phyloP scores from a whole-genome alignment of 2,113 vertebrate species.

The Otocyon megalotis region DNA sequence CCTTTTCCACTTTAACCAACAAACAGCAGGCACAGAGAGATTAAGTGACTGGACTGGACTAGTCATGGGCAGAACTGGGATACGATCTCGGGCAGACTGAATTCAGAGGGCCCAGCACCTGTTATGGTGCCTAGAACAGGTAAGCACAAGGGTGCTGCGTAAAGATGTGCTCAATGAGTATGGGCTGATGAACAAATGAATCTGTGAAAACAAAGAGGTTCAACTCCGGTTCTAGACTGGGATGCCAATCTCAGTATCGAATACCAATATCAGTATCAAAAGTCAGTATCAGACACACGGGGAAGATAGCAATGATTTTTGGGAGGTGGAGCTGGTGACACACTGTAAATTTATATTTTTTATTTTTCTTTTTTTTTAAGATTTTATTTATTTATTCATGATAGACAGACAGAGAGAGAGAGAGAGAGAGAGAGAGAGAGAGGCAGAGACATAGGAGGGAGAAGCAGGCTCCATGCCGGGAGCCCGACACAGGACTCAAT shows the following conservation, averaged over 20 bases:
- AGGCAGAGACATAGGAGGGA: no score
- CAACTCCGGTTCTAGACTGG: background rate
- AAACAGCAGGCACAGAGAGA: background rate
- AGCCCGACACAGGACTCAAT: no score
- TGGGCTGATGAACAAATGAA: background rate
- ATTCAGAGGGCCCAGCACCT: background rate
- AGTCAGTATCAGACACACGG: background rate
- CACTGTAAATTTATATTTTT: background rate
- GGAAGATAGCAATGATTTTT: background rate
- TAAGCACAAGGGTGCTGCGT: rapidly evolving
- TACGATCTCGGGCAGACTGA: background rate
- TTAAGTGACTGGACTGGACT: background rate
- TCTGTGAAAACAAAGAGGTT: background rate
- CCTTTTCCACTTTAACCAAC: background rate
- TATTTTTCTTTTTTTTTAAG: no score
- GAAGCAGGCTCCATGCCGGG: no score
- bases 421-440: no score
- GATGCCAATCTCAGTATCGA: background rate
- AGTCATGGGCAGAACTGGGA: background rate
- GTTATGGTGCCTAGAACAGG: rapidly evolving
- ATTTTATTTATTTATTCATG: no score
- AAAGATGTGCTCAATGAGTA: background rate
- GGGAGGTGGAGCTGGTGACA: background rate
- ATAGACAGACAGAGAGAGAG: no score
- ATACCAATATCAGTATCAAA: background rate